Base-by-base conservation (phyloP, 2,888 invertebrate genomes). In the Drosophila paramelanica region DNA sequence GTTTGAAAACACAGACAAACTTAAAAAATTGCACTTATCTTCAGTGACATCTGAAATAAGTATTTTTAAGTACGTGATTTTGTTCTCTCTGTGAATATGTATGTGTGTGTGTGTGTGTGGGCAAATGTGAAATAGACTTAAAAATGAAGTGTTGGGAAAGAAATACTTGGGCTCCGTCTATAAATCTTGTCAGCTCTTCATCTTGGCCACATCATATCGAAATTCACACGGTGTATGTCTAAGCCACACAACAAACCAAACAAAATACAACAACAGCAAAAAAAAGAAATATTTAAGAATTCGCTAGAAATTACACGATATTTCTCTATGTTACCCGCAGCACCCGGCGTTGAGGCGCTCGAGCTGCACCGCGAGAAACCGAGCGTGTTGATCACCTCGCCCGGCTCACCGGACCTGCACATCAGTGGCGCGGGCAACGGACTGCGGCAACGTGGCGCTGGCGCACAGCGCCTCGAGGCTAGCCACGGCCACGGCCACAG, bases 371-470 rank as follows among this genome's bases (percentile, higher is more conserved):
- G 95, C 84, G 97, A 97, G 91, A 96, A 98, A 91, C 98, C 98
- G 47, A 97, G 97, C 93, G 97, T 98, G 73, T 94, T 98, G 91
- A 97, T 98, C 89, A 98, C 98, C 83, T 98, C 98, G 79, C 98
- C 98, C 7, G 97, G 97, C 45, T 98, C 98, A 67, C 98, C 98
- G 13, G 97, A 97, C 91, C 93, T 96, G 78, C 96, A 96, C 91
- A 92, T 90, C 93, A 92, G 69, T 72, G 83, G 77, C 64, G 79
- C 83, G 72, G 79, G 75, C 67, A 81, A 79, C 73, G 79, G 77
- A 51, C 56, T 89, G 72, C 90, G 91, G 60, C 90, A 90, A 59
- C 83, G 83, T 82, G 89, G 89, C 84, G 78, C 51, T 27, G 60
- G 71, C 38, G 45, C 39, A 38, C 81, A 73, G 77, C 75, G 65